phyloP scores from a whole-genome alignment of 2,888 invertebrate species.

The Nipponacmea schrenckii region DNA sequence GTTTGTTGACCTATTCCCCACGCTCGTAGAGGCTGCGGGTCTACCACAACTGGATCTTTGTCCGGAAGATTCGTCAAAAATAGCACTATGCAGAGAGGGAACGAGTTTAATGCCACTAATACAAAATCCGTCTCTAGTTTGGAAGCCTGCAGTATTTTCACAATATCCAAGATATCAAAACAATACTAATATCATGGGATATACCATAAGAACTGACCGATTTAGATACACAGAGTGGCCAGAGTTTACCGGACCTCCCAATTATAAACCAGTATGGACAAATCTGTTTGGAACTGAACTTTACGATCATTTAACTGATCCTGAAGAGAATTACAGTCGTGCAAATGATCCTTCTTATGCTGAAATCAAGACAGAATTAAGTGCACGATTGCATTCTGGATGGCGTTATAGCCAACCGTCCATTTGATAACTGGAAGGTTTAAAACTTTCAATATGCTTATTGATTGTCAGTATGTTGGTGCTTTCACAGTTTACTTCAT shows the following conservation, averaged over 20 bases:
- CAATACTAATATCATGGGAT: constrained; percentile 39
- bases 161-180: constrained; percentile 37
- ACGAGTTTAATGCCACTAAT: constrained; percentile 40
- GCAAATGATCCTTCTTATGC: constrained; percentile 53
- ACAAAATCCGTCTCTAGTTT: constrained; percentile 15
- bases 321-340: constrained; percentile 38
- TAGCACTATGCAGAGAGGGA: constrained; percentile 42
- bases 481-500: too few relatives aligned
- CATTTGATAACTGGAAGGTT: too few relatives aligned
- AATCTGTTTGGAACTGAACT: constrained; percentile 29
- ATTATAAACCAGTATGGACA: constrained; percentile 33
- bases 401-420: neutral
- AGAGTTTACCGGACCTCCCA: constrained; percentile 23
- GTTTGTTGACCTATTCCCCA: constrained; percentile 51
- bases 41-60: constrained; percentile 31
- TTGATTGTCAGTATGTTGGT: too few relatives aligned
- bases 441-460: too few relatives aligned
- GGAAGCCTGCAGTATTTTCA: constrained; percentile 38
- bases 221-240: constrained; percentile 50
- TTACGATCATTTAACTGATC: constrained; percentile 36
- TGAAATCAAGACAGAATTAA: constrained; percentile 32
- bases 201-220: constrained; percentile 39
- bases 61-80: constrained; percentile 33
- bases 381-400: neutral
- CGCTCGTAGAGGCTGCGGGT: constrained; percentile 47